Evolutionary conservation across 1,140 invertebrate genomes (phyloP), one percentile per base, ranked within the genome.

Genomic region (Listronotus bonariensis): DNA sequence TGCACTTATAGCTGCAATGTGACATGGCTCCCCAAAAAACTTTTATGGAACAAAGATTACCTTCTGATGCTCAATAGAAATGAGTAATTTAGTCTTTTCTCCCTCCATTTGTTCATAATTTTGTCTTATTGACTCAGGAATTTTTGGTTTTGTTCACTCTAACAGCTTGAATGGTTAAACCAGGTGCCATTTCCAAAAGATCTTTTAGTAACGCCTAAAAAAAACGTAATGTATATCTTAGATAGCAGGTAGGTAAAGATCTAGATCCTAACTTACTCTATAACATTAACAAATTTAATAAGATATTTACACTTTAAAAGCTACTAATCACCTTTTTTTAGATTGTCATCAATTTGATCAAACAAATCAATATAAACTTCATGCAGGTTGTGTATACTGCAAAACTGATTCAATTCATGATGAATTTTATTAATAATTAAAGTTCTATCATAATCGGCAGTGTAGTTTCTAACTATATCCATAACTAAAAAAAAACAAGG

Each of bases 331-430:
- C 64, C 56, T n/a, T 82, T 62, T 31, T 93, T 93, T 3, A 96
- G 81, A 80, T 95, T 94, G 77, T 96, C 93, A 82, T 96, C 93
- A 71, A 96, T 96, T 80, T 95, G 92, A 81, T 96, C 93, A 81
- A 96, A 96, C 8, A 96, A 80, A 83, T 95, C 92, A 70, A 97
- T 96, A 68, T 96, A 96, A 10, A 93, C 93, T 81, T 96, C 93
- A 74, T 96, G 93, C 18, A 96, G 78, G 41, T 87, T 89, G 77
- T 96, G 93, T n/a, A n/a, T n/a, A n/a, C n/a, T n/a, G n/a, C n/a
- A n/a, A n/a, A n/a, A n/a, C n/a, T n/a, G n/a, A n/a, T n/a, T n/a
- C n/a, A n/a, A n/a, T n/a, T n/a, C n/a, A n/a, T n/a, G n/a, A n/a
- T n/a, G n/a, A n/a, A n/a, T n/a, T n/a, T n/a, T n/a, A n/a, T n/a